These are phyloP conservation scores for Diacarnus erythraeanus DNA, from an alignment of 37 sponge, comb jelly and placozoan species.

Conservation along the genomic window DNA sequence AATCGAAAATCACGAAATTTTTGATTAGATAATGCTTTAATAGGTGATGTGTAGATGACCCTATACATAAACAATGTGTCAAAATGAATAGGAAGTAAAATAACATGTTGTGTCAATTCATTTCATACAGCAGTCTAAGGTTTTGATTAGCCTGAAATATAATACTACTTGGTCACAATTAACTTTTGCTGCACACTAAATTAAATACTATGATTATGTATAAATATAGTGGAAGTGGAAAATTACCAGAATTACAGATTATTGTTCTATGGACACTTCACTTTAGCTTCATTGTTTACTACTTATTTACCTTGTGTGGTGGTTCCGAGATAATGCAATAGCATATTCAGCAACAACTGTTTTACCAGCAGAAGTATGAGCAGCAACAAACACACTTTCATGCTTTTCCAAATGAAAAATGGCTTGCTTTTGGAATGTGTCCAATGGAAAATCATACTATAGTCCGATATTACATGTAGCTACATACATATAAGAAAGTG, in stretches of 20 bases:
- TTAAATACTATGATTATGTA: no score
- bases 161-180: no score
- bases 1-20: constrained; percentile 91
- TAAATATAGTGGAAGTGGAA: no score
- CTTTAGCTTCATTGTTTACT: no score
- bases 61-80: no score
- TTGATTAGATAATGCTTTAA: constrained; percentile 98
- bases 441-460: constrained; percentile 66
- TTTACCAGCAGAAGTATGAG: constrained; percentile 97
- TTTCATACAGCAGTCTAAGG: no score
- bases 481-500: neutral
- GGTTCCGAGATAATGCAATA: constrained; percentile 76
- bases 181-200: no score
- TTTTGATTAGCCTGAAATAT: no score
- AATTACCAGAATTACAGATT: no score
- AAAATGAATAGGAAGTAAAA: no score
- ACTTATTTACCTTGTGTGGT: constrained; percentile 89
- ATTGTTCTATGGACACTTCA: no score
- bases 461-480: neutral
- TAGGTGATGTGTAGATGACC: constrained; percentile 95
- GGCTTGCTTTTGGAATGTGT: constrained; percentile 96
- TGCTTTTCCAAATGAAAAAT: constrained; percentile 80
- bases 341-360: constrained; percentile 99
- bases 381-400: constrained; percentile 97
- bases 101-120: no score